Evolutionary conservation across 2,797 vertebrate species (phyloP).

Genomic region (Pterois miles): DNA sequence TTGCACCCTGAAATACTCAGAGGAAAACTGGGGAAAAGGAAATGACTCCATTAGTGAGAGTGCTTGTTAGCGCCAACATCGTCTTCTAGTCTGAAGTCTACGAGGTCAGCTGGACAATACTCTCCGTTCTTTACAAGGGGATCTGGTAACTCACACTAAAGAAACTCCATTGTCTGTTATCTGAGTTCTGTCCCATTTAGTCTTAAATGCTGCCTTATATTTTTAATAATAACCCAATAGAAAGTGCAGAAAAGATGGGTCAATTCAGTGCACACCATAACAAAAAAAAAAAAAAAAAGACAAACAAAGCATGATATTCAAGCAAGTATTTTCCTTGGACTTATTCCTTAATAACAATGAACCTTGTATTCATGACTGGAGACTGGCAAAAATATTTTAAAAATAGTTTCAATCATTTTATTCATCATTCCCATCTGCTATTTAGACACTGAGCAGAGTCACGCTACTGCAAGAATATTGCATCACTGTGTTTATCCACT

Average conservation of each 20-base stretch:
- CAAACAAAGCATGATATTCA: background rate
- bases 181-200: background rate
- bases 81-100: conserved; percentile 38
- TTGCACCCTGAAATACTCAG: conserved; percentile 16
- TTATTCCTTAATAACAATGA: background rate
- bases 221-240: background rate
- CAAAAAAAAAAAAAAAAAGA: too few species aligned
- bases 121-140: conserved; percentile 16
- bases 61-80: conserved; percentile 42
- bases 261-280: background rate
- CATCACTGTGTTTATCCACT: conserved; percentile 21
- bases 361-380: background rate
- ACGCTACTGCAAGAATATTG: conserved; percentile 2
- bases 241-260: background rate
- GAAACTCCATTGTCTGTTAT: background rate
- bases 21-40: conserved; percentile 39
- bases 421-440: conserved; percentile 4
- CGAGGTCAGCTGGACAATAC: conserved; percentile 46
- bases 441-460: background rate
- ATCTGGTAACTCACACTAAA: conserved; percentile 24
- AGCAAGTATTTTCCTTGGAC: background rate
- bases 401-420: background rate
- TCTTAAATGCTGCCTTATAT: background rate
- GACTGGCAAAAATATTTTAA: background rate
- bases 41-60: conserved; percentile 68